These are phyloP conservation scores for Enteromius fasciolatus DNA, from an alignment of 2,797 vertebrate species.

Conservation along the genomic window DNA sequence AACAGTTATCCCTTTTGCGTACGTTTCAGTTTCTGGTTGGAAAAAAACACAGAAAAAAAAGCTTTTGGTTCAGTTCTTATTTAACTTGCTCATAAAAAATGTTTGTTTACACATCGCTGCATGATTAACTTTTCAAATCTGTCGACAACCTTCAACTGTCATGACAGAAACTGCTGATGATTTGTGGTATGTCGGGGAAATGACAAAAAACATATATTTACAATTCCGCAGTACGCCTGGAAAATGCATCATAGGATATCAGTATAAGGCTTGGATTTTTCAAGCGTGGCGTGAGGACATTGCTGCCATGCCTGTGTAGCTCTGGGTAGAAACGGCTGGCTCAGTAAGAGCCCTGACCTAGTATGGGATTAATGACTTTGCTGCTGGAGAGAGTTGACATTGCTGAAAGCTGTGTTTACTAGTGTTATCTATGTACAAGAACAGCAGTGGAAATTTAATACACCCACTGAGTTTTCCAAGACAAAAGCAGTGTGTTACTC, in stretches of 20 bases:
- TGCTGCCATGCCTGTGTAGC: conserved; percentile 40
- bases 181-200: conserved; percentile 24
- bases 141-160: conserved; percentile 12
- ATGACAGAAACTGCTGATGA: conserved; percentile 16
- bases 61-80: neutral
- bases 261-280: conserved; percentile 39
- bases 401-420: conserved; percentile 37
- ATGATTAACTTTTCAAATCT: conserved; percentile 28
- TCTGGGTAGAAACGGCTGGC: conserved; percentile 24
- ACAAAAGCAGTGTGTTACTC: neutral
- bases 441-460: conserved; percentile 16
- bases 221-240: conserved; percentile 12
- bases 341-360: conserved; percentile 34
- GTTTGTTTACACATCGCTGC: neutral
- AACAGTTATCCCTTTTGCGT: conserved; percentile 16
- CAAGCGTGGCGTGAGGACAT: conserved; percentile 41
- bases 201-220: conserved; percentile 26
- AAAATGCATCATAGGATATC: conserved; percentile 46
- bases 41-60: neutral
- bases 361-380: conserved; percentile 52
- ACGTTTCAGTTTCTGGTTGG: neutral
- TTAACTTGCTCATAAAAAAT: neutral
- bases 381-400: conserved; percentile 38
- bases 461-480: conserved; percentile 9
- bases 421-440: conserved; percentile 19